phyloP scores from a whole-genome alignment of 2,113 vertebrate genomes.

The Triplophysa dalaica region DNA sequence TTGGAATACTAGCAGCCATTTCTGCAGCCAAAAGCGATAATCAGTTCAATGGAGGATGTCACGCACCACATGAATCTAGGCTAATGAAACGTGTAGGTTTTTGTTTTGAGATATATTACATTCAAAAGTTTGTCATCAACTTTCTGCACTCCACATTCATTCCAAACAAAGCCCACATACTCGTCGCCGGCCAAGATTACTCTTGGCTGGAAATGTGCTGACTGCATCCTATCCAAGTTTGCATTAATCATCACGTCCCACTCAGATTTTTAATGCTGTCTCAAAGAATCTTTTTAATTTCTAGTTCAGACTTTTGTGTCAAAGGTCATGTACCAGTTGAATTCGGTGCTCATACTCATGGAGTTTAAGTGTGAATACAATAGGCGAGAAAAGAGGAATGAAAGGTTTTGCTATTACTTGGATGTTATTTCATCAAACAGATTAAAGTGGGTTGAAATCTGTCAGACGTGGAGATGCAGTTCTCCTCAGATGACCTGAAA shows the following conservation, averaged over 20 bases:
- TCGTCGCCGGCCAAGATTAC: constrained; percentile 32
- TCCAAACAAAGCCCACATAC: constrained; percentile 42
- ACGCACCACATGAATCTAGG: background rate
- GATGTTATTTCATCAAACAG: constrained; percentile 33
- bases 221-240: constrained; percentile 24
- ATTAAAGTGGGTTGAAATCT: constrained; percentile 23
- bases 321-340: constrained; percentile 1
- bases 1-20: background rate
- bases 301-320: background rate
- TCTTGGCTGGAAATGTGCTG: constrained; percentile 24
- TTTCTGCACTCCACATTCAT: constrained; percentile 26
- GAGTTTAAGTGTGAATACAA: background rate
- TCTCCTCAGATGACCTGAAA: constrained; percentile 13
- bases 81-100: constrained; percentile 2
- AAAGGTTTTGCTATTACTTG: constrained; percentile 31
- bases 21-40: background rate
- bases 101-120: constrained; percentile 40
- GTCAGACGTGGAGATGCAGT: constrained; percentile 32
- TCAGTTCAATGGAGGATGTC: background rate
- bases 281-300: constrained; percentile 9
- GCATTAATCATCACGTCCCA: constrained; percentile 36
- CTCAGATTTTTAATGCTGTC: constrained; percentile 24
- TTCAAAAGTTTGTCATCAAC: constrained; percentile 48
- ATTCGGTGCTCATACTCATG: background rate
- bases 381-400: background rate